phyloP scores from a whole-genome alignment of 2,113 vertebrate genomes.

The Terrapene triunguis region DNA sequence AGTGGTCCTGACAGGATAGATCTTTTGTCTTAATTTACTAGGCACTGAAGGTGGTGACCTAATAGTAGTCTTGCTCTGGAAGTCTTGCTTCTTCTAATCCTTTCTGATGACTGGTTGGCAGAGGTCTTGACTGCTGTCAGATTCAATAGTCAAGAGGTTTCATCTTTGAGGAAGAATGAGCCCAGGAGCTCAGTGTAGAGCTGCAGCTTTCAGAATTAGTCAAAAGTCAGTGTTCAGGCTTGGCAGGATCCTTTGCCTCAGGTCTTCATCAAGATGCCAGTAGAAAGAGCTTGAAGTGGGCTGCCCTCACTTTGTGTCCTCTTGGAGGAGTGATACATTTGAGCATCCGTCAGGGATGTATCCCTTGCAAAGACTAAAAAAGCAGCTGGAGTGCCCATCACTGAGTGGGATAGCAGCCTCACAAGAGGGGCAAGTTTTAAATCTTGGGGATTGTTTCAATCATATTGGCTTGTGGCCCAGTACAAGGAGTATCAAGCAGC shows the following conservation, averaged over 20 bases:
- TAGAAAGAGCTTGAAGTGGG: background rate
- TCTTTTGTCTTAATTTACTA: background rate
- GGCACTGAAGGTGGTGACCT: background rate
- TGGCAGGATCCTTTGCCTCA: background rate
- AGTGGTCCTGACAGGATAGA: background rate
- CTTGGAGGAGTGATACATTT: background rate
- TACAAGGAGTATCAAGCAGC: background rate
- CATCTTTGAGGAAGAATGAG: background rate
- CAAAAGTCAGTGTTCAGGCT: background rate
- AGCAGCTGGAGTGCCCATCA: background rate
- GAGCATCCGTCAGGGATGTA: background rate
- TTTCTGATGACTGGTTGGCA: fast-evolving
- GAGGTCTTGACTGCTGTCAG: background rate
- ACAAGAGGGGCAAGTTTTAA: background rate
- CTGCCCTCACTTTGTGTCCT: background rate
- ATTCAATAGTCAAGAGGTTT: background rate
- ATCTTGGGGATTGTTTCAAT: background rate
- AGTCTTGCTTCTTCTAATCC: background rate
- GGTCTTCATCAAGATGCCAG: background rate
- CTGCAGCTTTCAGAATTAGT: background rate
- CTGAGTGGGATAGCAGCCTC: background rate
- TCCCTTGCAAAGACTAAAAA: background rate
- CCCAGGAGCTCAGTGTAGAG: background rate
- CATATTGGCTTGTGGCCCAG: background rate
- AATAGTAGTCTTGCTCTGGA: background rate